Conservation (phyloP, 2,113 vertebrate species). For the Oophaga pumilio region DNA sequence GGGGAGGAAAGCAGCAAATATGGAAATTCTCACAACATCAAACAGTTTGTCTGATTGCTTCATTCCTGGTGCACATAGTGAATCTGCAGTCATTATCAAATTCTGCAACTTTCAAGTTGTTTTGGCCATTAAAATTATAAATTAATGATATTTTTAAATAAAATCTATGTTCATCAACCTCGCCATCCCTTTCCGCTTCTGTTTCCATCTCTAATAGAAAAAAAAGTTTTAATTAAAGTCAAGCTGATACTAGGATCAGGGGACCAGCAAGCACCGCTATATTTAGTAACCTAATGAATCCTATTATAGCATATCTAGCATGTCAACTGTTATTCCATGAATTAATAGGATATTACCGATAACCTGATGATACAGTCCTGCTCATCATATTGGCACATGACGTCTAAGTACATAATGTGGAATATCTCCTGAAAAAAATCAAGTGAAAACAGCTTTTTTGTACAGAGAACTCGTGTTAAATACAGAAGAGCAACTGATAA, state of each 20-base stretch:
- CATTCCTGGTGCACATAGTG: neutral
- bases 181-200: neutral
- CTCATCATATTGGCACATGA: too few species aligned
- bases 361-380: too few species aligned
- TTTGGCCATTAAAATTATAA: neutral
- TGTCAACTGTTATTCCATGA: too few species aligned
- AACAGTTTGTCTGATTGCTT: neutral
- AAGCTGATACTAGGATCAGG: neutral
- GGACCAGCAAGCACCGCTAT: neutral
- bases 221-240: neutral
- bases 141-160: neutral
- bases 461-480: too few species aligned
- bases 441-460: too few species aligned
- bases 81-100: conserved; percentile 11
- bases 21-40: conserved; percentile 33
- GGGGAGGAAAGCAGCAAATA: conserved; percentile 13
- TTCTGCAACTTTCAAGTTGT: conserved; percentile 19
- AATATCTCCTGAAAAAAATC: too few species aligned
- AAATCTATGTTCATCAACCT: neutral
- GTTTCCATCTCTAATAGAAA: neutral
- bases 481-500: too few species aligned
- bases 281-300: too few species aligned
- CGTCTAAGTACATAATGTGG: too few species aligned
- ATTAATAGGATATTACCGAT: too few species aligned
- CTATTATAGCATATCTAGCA: too few species aligned